phyloP scores from a whole-genome alignment of 1,140 invertebrate species.

The Drosophila bocki region DNA sequence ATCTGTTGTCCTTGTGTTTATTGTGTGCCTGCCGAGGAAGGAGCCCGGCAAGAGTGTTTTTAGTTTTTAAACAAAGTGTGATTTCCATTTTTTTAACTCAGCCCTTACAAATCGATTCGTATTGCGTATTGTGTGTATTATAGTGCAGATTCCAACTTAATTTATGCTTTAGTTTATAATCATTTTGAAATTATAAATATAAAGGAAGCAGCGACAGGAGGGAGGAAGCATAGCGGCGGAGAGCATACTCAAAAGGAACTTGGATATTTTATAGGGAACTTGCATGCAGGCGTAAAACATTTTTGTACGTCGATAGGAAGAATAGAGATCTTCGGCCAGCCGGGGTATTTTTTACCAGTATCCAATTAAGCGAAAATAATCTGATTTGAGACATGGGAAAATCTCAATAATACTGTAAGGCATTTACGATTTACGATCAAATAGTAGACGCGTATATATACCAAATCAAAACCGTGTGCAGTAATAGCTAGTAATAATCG shows the following conservation, averaged over 20 bases:
- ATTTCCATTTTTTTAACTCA: constrained; percentile 30
- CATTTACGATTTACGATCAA: constrained; percentile 56
- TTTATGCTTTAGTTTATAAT: constrained; percentile 65
- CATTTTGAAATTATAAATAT: constrained; percentile 50
- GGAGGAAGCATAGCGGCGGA: background rate
- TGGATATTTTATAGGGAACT: constrained; percentile 62
- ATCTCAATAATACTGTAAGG: constrained; percentile 42
- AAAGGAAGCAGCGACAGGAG: constrained; percentile 22
- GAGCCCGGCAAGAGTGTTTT: constrained; percentile 30
- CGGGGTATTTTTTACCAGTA: constrained; percentile 43
- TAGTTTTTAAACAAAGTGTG: constrained; percentile 53
- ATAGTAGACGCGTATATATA: constrained; percentile 32
- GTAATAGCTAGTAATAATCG: constrained; percentile 59
- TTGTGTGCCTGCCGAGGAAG: constrained; percentile 20
- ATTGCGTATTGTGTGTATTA: constrained; percentile 58
- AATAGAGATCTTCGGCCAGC: constrained; percentile 34
- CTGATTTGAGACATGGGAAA: constrained; percentile 12
- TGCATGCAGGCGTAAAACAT: constrained; percentile 46
- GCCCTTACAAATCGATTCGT: constrained; percentile 20
- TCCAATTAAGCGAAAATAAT: constrained; percentile 23
- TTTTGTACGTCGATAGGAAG: constrained; percentile 41
- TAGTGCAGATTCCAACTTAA: constrained; percentile 57
- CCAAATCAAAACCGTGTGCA: constrained; percentile 60
- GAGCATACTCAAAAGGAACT: constrained; percentile 62
- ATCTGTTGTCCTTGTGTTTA: constrained; percentile 50